Base-by-base conservation (phyloP, 1,140 invertebrate genomes). In the Phymorhynchus buccinoides region DNA sequence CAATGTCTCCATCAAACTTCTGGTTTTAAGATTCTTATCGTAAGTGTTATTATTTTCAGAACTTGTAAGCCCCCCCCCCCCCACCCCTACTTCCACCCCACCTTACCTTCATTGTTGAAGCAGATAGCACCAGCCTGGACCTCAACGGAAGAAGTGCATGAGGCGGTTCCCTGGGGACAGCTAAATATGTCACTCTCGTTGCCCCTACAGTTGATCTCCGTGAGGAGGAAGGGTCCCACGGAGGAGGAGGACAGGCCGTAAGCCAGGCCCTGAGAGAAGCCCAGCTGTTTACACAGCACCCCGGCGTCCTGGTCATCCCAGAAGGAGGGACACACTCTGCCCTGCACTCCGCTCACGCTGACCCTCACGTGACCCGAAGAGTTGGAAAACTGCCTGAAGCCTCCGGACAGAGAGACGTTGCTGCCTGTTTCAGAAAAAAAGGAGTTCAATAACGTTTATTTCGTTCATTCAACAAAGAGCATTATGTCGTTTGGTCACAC, bases 251-350 rank as follows among this genome's bases (percentile, higher is more conserved):
- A 79, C 44, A 86, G 80, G 56, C 86, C 78, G 52, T 82, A 86
- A n/a, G 85, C 86, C 30, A 88, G 84, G 4, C 89, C 89, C 52
- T 86, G 86, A 3, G 39, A 42, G 77, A 87, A 91, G 12, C 96
- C 96, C 35, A 96, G 90, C 90, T 96, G 95, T 68, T 94, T 94
- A 89, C 96, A 97, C 22, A 96, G 93, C 0, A 97, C 94, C 86
- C 95, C 93, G 0, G 96, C 96, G 87, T 96, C 95, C 32, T 93
- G 94, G 75, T 96, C 92, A 1, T 95, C 95, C 90, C 96, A 97
- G 82, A 95, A 94, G 87, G 96, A 96, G 89, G 96, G 96, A 90
- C 96, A 97, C 14, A 97, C 94, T 86, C 95, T 95, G 0, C 96
- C 96, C 94, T 95, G 96, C 81, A 95, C 94, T 1, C 95, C 96